These are phyloP conservation scores for Latrodectus hesperus DNA, from an alignment of 2,888 invertebrate genomes.

Conservation along the genomic window DNA sequence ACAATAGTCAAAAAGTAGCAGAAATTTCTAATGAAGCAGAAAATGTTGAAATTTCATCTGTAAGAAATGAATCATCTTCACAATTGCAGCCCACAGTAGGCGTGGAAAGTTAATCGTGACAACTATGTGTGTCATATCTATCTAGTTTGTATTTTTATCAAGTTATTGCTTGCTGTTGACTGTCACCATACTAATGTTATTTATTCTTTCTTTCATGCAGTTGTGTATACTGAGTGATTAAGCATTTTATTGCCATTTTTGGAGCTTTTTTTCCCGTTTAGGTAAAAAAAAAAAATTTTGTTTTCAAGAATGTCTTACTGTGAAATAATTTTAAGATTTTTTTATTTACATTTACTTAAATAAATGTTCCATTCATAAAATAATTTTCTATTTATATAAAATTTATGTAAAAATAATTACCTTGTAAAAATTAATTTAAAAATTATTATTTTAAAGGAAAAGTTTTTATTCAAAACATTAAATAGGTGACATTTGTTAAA, in stretches of 20 bases:
- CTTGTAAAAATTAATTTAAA: too few species aligned
- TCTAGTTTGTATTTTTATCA: not conserved
- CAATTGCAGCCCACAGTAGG: constrained; percentile 56
- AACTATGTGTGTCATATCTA: constrained; percentile 1
- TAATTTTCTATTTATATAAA: too few species aligned
- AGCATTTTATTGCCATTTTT: not conserved
- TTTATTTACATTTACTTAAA: too few species aligned
- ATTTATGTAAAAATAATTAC: too few species aligned
- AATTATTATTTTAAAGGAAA: too few species aligned
- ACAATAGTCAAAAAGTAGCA: constrained; percentile 30
- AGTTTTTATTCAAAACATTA: too few species aligned
- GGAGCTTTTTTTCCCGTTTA: not conserved
- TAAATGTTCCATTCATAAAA: too few species aligned
- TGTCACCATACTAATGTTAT: not conserved
- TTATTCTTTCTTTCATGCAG: constrained; percentile 1
- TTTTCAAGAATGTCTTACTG: too few species aligned
- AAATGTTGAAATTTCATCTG: constrained; percentile 39
- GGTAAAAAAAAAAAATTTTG: not conserved
- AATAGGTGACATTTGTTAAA: too few species aligned
- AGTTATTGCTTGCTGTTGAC: constrained; percentile 8
- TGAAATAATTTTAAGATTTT: too few species aligned
- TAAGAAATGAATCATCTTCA: constrained; percentile 53
- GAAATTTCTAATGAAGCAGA: constrained; percentile 41
- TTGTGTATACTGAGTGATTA: not conserved
- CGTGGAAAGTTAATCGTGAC: constrained; percentile 58